Base-by-base conservation (phyloP, 1,140 invertebrate genomes). In the Trinorchestia longiramus region DNA sequence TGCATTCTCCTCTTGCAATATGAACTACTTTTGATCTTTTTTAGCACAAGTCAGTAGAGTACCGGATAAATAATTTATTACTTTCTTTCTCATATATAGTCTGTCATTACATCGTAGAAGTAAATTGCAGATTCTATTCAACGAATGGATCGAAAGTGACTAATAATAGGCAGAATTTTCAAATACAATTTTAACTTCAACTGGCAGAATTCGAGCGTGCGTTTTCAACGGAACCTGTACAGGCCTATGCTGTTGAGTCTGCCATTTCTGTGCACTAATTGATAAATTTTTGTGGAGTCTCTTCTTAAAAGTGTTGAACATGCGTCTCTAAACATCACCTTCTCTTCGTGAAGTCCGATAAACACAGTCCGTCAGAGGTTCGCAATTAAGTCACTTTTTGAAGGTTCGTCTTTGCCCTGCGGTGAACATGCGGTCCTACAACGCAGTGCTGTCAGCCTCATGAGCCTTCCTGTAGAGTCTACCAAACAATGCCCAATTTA, bases 401-500 rank as follows among this genome's bases (percentile, higher is more conserved):
- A 43, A 43, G 11, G 88, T 42, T 28, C 43, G n/a, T 36, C 4
- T 4, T 41, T 4, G 15, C 11, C 6, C 88, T 43, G 88, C 11
- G 43, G 88, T 42, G n/a, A 36, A 90, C 88, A 90, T 90, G n/a
- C 43, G 88, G 88, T 43, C 88, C 41, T 42, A 4, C 4, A 17
- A 42, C n/a, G 88, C 88, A 41, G 88, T 15, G 88, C 62, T 77
- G 88, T 43, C n/a, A 90, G 88, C 43, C 43, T 36, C 23, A 36
- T 42, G 4, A 90, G n/a, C 41, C 41, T 90, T 28, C 23, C 41
- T 90, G 92, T 23, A 36, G 92, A 94, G 43, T 15, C 43, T 40
- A 47, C 92, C 92, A 94, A 94, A 94, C 92, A 94, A 94, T 94
- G 36, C 44, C 92, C 92, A 94, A 94, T 94, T 94, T 94, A 94